Base-by-base conservation (phyloP, 2,113 vertebrate genomes). In the Casuarius casuarius region DNA sequence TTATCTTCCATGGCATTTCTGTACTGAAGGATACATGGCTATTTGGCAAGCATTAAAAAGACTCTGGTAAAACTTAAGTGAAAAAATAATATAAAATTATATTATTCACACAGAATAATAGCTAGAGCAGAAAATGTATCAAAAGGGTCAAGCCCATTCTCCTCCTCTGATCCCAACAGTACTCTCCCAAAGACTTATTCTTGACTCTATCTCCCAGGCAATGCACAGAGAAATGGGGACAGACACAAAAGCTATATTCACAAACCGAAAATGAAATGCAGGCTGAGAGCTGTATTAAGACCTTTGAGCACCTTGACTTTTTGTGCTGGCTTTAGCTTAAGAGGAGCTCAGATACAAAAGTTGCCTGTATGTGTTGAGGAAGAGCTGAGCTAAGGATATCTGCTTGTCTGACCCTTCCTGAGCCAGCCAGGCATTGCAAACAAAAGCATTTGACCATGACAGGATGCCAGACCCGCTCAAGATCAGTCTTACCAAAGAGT, bases 31-130 rank as follows among this genome's bases (percentile, higher is more conserved):
- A 31, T 67, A 85, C 35, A 66, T 25, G 91, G 48, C 33, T 73
- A 82, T 95, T 94, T 90, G 75, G 44, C 58, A 93, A 68, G 44
- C 20, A 85, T 79, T 91, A 87, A 76, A 79, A 94, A 87, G 87
- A 66, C 15, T 70, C 73, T 61, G 25, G 40, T 74, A 80, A 89
- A 87, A 92, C 59, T 82, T 65, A 72, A 94, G 58, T 70, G 58
- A 68, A 89, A 94, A 73, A 67, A 40, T 19, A n/a, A 73, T 68
- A 42, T 44, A 84, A 94, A 95, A 81, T 76, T 4, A 10, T 77
- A 31, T 77, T 89, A 86, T 87, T 87, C 89, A 61, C n/a, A 82
- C 15, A 33, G 25, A 38, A 42, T 40, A 92, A 93, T 66, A 31
- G 10, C 29, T 80, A 19, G 46, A 87, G 20, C 20, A 92, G 67